Evolutionary conservation across 2,888 invertebrate genomes (phyloP).

Genomic region (Melanchra persicariae): DNA sequence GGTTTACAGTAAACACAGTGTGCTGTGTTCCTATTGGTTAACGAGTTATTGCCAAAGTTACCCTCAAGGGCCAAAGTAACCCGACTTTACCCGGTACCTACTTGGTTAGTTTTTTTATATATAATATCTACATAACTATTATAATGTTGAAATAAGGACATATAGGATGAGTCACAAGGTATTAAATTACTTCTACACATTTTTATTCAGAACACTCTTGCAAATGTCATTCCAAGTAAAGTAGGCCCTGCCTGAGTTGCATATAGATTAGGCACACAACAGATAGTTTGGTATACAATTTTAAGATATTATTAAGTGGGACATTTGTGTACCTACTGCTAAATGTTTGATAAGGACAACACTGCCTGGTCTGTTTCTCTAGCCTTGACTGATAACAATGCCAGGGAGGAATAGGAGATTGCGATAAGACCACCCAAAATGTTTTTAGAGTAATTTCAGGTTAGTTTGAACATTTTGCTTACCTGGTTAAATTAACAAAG

Average conservation of each 20-base stretch:
- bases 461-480: not conserved
- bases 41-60: no score
- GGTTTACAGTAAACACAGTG: no score
- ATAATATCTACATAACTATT: no score
- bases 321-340: no score
- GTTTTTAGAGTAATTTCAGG: not conserved
- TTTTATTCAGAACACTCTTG: constrained; percentile 2
- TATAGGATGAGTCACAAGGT: no score
- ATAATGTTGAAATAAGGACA: no score
- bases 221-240: not conserved
- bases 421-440: not conserved
- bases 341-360: constrained; percentile 15
- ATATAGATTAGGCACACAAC: not conserved
- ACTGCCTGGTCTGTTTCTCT: not conserved
- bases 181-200: no score
- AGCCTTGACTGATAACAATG: constrained; percentile 25
- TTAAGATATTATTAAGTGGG: no score
- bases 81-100: no score
- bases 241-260: not conserved
- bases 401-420: constrained; percentile 7
- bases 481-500: not conserved
- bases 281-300: not conserved
- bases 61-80: no score
- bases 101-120: no score
- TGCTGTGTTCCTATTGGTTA: no score